Base-by-base conservation (phyloP, 2,888 invertebrate genomes). In the Periphyllus acericola region DNA sequence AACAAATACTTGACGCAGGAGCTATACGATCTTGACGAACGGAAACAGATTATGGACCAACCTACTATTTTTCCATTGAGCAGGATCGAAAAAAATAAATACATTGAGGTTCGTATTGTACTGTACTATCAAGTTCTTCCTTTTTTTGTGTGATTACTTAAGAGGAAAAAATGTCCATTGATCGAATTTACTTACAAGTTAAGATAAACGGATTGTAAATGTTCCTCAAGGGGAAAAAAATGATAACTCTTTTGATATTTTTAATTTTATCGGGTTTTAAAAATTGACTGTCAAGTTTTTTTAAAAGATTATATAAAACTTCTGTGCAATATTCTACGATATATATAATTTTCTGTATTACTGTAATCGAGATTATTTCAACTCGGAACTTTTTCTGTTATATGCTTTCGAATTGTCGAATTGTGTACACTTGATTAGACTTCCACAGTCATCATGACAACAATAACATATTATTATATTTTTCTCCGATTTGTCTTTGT, bases 1-100 rank as follows among this genome's bases (percentile, higher is more conserved):
- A 96, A 96, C 90, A 92, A 93, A 21, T 96, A 94, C 90, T 92
- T 96, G 0, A 95, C 94, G 0, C 92, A 93, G 89, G 93, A 95
- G 90, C 93, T 96, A 78, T 92, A 94, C 66, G 87, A 89, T 19
- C 36, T 89, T 19, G 89, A 89, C 29, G 79, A 79, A 74, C 83
- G 83, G 60, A 93, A 95, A 89, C 92, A 93, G 0, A 92, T 93
- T 81, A 92, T 93, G 89, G 93, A 93, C 3, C 93, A 93, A 90
- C 94, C 94, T 90, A 94, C 94, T 0, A 93, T 95, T 0, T 90
- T 96, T 36, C 96, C 96, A 0, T 91, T 96, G 32, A 90, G 85
- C 32, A 83, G 89, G 76, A 94, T 94, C 83, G 96, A 96, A 91
- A 92, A 92, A 71, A 92, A 92, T 2, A 93, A 93, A 91, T 96